Evolutionary conservation across 2,797 vertebrate genomes (phyloP), one percentile per base, ranked within the genome.

Genomic region (Phalloptychus januarius): DNA sequence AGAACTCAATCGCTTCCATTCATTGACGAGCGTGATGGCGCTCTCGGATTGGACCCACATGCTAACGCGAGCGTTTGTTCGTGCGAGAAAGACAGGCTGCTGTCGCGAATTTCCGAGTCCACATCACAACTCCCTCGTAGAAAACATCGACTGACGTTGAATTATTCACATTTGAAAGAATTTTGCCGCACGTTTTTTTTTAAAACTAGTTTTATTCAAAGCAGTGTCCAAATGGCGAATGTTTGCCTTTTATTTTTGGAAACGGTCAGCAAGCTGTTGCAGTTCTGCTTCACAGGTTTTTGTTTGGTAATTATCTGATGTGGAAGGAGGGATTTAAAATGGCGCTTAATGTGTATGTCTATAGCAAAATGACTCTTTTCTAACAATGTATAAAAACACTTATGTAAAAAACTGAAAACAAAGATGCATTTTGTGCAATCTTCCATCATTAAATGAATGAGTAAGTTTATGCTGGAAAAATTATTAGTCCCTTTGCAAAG

Each of bases 1-100:
- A 74, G 86, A 61, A 16, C 90, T 89, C 93, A 89, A 89, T 93
- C 93, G 86, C 92, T 87, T 89, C 81, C 91, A 86, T 86, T 81
- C 83, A 42, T 84, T 85, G 92, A 91, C 79, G 74, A 89, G 85
- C 75, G 48, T 81, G 87, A 88, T 93, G 91, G 88, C 90, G 81
- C 91, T 89, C 91, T 89, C 83, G 76, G 89, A 90, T 88, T 67
- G 74, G 85, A 63, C 79, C 83, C 85, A 80, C 87, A 79, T 76
- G 56, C 83, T 87, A 89, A 87, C 83, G 75, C 71, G 80, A 79
- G 80, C 86, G 82, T 90, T 78, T 87, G 80, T 86, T 88, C 82
- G 84, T 20, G 33, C 71, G 10, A 16, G 45, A 56, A 54, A 71
- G 61, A 75, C 80, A 81, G 79, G 83, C 72, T 16, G 0, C 58